Evolutionary conservation across 2,888 invertebrate genomes (phyloP), one percentile per base, ranked within the genome.

Genomic region (Brachylomia viminalis): DNA sequence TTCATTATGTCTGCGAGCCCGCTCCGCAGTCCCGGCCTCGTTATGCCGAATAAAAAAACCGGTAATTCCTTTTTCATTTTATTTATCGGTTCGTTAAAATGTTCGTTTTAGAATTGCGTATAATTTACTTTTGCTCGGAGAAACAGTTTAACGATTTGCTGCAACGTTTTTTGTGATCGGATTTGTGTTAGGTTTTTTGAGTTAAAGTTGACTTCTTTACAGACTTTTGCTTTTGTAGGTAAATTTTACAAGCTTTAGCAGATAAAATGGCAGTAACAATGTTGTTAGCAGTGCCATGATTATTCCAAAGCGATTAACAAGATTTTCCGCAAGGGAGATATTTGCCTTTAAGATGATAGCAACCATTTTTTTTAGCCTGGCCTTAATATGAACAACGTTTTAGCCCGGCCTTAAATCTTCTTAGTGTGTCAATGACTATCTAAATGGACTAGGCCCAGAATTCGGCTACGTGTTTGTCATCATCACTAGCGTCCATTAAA

Each of bases 1-100:
- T 94, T 94, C 93, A 93, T 95, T 93, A 93, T 92, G 94, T 92
- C 92, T 92, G 90, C 87, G 84, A 80, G 88, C 87, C 88, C 88
- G 90, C 87, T 89, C 83, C 83, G 79, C 77, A 74, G 71, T 84
- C 72, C 78, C 87, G 27, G 86, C 70, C 79, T 86, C 54, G 72
- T 75, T 90, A 77, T 74, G 87, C 30, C 87, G 91, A 93, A 93
- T 83, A 61, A 74, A 73, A 86, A 72, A 75, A 52, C 30, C 15
- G 10, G 54, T 68, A 73, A 73, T 75, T 56, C 73, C 58, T 85
- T 78, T 85, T 77, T 64, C 79, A 74, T 86, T 84, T 83, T 83
- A 77, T 78, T 85, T 85, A 83, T 85, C 59, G 59, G 86, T 85
- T 83, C 79, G 73, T 83, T 74, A 73, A 74, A 85, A 85, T 78